Percentiles rank a stretch among this genome's conserved stretches.
Evolutionary conservation across 2,113 vertebrate species (phyloP).

Genomic region (Donacobius atricapilla): DNA sequence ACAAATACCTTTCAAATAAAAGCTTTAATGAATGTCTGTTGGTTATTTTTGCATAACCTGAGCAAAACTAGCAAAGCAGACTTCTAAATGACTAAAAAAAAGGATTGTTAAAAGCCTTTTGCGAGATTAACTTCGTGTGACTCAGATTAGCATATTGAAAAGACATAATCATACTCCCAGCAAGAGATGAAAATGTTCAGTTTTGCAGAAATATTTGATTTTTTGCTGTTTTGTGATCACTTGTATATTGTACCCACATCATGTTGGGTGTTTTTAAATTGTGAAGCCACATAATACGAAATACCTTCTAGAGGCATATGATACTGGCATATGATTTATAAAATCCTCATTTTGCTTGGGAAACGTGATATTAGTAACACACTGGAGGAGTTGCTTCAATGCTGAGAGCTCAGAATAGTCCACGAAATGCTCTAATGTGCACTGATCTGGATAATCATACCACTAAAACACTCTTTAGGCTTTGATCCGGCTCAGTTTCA

Average conservation of each 20-base stretch:
- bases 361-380: neutral
- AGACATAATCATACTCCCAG: neutral
- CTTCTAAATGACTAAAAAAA: neutral
- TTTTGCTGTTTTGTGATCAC: neutral
- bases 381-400: neutral
- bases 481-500: neutral
- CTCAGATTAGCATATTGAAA: constrained; percentile 3
- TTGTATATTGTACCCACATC: neutral
- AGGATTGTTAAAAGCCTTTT: neutral
- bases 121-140: neutral
- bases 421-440: neutral
- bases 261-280: neutral
- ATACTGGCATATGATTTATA: neutral
- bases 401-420: neutral
- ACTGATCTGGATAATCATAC: neutral
- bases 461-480: neutral
- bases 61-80: neutral
- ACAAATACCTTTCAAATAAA: neutral
- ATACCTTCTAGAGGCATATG: neutral
- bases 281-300: neutral
- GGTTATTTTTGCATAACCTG: neutral
- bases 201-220: neutral
- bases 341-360: neutral
- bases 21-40: neutral
- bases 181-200: neutral